Base-by-base conservation (phyloP, 2,888 invertebrate species). In the Tachina lurida region DNA sequence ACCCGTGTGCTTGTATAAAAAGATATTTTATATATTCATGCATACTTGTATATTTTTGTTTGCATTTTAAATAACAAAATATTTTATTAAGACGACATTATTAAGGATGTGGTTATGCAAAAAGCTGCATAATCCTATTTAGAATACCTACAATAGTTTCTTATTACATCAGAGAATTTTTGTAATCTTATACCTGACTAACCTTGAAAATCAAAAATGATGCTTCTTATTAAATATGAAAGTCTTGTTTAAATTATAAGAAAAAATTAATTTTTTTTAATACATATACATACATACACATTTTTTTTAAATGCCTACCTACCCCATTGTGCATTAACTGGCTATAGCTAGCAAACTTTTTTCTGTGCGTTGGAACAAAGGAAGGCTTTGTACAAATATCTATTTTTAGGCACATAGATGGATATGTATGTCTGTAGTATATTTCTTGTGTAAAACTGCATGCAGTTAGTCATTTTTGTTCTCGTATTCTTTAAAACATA, bases 401-500 rank as follows among this genome's bases (percentile, higher is more conserved):
- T 77, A 83, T 83, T 77, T 77, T 77, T 73, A 83, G 83, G 60
- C 15, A 22, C 47, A 71, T 31, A 31, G 7, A 31, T 31, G 1
- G 0, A 7, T 31, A 7, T 31, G 1, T 31, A 31, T 31, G 31
- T 31, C 5, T 31, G 5, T 31, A 31, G 31, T 31, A 31, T 31
- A 7, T 31, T 31, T 31, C 7, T 56, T 49, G 15, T 65, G 65
- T 31, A 65, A 65, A 68, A 74, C 31, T 49, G 22, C 22, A 67
- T 13, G 73, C 10, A 58, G 41, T 22, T 67, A n/a, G 22, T 54
- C 8, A 56, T 80, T 31, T 54, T 54, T 13, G 1, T 22, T 31
- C 31, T 31, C 5, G 31, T 31, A 31, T 52, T 22, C 41, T 73
- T 52, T 43, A 52, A 73, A 45, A 65, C 67, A 73, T 74, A 84